Conservation (phyloP, 2,113 vertebrate species). For the Microtus ochrogaster region DNA sequence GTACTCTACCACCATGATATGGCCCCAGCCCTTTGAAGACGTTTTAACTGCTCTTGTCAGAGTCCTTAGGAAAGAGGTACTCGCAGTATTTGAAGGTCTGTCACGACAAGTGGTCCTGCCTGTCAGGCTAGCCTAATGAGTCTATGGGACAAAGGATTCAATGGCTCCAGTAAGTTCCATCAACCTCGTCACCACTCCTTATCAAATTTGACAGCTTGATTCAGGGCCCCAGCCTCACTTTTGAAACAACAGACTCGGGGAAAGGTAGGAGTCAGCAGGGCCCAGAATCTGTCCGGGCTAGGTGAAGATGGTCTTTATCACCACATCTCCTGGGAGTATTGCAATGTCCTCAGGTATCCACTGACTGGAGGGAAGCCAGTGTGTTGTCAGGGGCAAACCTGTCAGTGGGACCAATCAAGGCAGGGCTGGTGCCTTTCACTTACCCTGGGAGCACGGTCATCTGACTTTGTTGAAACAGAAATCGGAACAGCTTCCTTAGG, state of each 20-base stretch:
- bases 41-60: neutral
- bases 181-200: neutral
- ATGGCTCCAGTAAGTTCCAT: neutral
- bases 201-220: neutral
- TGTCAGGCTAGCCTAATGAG: neutral
- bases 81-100: neutral
- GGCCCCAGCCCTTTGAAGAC: neutral
- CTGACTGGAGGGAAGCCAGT: neutral
- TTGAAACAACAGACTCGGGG: neutral
- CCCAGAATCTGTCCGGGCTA: neutral
- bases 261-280: neutral
- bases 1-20: neutral
- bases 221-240: neutral
- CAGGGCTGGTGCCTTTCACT: neutral
- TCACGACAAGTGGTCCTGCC: neutral
- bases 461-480: constrained; percentile 27
- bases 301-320: neutral
- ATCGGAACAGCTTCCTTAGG: neutral
- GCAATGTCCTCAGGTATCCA: neutral
- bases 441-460: neutral
- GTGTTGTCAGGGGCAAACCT: too few species aligned
- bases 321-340: neutral
- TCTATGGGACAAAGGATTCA: neutral
- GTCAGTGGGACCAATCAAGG: neutral
- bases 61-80: neutral